phyloP scores from a whole-genome alignment of 1,140 invertebrate genomes.

The Apis laboriosa region DNA sequence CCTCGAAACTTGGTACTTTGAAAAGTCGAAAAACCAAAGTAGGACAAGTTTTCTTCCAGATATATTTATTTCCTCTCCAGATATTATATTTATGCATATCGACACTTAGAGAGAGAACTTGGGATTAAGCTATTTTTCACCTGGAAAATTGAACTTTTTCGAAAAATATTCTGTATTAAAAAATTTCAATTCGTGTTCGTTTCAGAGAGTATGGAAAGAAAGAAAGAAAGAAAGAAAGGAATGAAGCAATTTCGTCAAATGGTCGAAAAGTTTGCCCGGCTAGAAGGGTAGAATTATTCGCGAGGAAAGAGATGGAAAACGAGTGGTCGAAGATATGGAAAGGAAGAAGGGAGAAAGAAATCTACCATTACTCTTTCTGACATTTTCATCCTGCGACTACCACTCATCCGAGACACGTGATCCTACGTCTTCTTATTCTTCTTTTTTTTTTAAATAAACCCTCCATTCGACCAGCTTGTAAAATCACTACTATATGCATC shows the following conservation, averaged over 20 bases:
- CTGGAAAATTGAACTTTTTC: not conserved
- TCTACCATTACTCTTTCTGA: conserved; percentile 62
- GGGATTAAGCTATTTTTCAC: not conserved
- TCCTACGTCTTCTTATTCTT: too few species aligned
- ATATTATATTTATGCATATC: not conserved
- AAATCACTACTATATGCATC: not conserved
- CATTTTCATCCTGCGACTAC: conserved; percentile 57
- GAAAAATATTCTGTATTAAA: not conserved
- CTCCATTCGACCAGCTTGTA: not conserved
- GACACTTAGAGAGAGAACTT: not conserved
- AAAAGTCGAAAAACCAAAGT: not conserved
- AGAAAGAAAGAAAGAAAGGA: not conserved
- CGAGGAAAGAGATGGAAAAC: not conserved
- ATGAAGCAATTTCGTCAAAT: not conserved
- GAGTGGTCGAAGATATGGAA: not conserved
- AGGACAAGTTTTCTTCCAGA: not conserved
- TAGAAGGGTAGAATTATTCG: conserved; percentile 32
- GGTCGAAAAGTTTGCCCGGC: conserved; percentile 27
- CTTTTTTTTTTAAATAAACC: not conserved
- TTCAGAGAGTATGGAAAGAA: not conserved
- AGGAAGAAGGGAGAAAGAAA: conserved; percentile 31
- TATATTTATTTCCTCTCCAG: not conserved
- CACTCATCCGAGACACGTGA: conserved; percentile 15
- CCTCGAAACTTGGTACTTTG: not conserved
- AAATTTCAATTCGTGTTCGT: conserved; percentile 29